Conservation (phyloP, 2,888 invertebrate genomes). For the Rapana venosa region DNA sequence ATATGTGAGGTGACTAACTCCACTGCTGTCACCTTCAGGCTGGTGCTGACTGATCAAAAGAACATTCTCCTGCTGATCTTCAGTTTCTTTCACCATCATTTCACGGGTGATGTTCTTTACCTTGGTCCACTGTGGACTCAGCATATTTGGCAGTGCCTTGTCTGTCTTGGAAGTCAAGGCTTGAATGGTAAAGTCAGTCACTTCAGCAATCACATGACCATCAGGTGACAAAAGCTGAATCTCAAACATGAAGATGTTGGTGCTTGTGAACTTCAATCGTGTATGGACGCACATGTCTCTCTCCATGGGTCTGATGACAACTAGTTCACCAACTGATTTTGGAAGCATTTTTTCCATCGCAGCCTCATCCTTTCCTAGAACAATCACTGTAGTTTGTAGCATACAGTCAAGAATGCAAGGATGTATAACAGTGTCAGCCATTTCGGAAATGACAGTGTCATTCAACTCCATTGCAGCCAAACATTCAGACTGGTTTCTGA, state of each 20-base stretch:
- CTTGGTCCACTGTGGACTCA: background rate
- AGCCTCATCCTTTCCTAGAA: background rate
- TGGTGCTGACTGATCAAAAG: background rate
- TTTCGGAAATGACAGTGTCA: constrained; percentile 48
- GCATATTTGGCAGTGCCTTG: background rate
- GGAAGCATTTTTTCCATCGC: background rate
- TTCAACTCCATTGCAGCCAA: constrained; percentile 51
- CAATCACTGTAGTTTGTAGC: constrained; percentile 53
- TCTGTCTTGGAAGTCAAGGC: background rate
- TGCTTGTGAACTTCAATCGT: background rate
- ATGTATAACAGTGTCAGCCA: constrained; percentile 54
- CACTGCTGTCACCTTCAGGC: background rate
- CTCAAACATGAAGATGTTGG: background rate
- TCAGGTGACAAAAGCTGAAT: background rate
- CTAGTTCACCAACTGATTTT: background rate
- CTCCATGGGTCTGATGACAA: background rate
- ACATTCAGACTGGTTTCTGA: constrained; percentile 52
- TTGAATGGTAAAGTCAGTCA: constrained; percentile 7
- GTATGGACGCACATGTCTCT: background rate
- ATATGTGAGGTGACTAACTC: background rate
- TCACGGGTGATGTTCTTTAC: background rate
- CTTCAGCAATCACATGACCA: constrained; percentile 8
- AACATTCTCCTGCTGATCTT: constrained; percentile 37
- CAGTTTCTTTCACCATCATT: background rate
- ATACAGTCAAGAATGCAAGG: constrained; percentile 60